Conservation (phyloP, 1,140 invertebrate genomes). For the Samia ricini region DNA sequence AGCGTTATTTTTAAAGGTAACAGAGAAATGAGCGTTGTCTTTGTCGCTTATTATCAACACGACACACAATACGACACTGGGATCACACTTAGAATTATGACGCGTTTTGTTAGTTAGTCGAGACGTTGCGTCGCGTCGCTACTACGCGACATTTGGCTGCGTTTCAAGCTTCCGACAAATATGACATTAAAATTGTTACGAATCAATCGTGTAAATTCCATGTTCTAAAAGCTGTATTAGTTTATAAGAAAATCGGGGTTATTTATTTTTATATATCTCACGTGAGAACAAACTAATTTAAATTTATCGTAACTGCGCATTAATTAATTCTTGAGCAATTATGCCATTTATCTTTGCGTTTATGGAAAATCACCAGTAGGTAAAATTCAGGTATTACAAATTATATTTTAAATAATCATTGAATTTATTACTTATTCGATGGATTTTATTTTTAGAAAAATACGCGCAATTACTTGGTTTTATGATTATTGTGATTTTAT, state of each 20-base stretch:
- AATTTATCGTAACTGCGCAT: no score
- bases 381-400: no score
- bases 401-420: no score
- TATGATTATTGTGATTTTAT: neutral
- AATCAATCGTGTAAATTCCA: constrained; percentile 6
- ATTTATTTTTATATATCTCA: no score
- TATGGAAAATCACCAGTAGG: no score
- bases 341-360: no score
- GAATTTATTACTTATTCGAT: neutral
- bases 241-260: neutral
- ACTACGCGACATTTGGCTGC: constrained; percentile 48
- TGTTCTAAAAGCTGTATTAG: constrained; percentile 3
- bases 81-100: constrained; percentile 33
- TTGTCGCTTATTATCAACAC: constrained; percentile 26
- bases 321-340: neutral
- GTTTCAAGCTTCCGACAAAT: constrained; percentile 49
- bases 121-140: constrained; percentile 27
- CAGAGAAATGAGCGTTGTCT: neutral
- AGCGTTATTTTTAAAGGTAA: neutral
- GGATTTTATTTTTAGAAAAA: neutral
- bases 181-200: constrained; percentile 3
- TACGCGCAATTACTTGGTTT: neutral
- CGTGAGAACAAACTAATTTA: no score
- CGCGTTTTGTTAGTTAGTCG: constrained; percentile 39
- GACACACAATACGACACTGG: constrained; percentile 43